phyloP scores from a whole-genome alignment of 2,113 vertebrate species.

The Ornithorhynchus anatinus region DNA sequence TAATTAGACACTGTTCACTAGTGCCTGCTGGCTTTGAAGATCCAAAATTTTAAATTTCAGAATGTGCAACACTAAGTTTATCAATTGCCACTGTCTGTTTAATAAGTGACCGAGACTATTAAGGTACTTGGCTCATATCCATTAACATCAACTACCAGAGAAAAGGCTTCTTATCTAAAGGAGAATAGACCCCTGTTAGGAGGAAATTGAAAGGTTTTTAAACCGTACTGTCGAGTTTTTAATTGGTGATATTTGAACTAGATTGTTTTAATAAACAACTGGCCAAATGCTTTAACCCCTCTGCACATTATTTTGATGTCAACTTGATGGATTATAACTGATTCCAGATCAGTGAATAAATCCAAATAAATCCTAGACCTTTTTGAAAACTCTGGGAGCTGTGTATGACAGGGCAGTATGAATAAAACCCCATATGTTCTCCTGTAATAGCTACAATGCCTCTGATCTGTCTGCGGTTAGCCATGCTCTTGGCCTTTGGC shows the following conservation, averaged over 20 bases:
- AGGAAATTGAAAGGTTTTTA: not conserved
- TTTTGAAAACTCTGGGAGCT: constrained; percentile 4
- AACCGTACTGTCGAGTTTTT: not conserved
- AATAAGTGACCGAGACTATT: too few species aligned
- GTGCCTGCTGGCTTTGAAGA: too few species aligned
- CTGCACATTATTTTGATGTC: not conserved
- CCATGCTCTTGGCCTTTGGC: not conserved
- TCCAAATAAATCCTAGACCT: not conserved
- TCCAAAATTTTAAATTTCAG: too few species aligned
- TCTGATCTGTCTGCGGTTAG: constrained; percentile 25
- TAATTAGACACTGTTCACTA: too few species aligned
- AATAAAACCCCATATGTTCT: not conserved
- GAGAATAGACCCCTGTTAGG: not conserved
- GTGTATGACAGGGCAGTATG: not conserved
- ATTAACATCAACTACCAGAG: too few species aligned
- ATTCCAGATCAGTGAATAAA: not conserved
- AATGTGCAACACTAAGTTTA: too few species aligned
- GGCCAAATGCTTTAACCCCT: not conserved
- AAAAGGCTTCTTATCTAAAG: too few species aligned
- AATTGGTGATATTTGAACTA: not conserved
- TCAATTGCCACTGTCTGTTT: too few species aligned
- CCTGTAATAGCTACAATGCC: constrained; percentile 30
- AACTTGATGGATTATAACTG: not conserved
- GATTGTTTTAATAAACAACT: not conserved
- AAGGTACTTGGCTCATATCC: too few species aligned